These are phyloP conservation scores for Eriocheir sinensis DNA, from an alignment of 1,140 invertebrate species.

Conservation along the genomic window DNA sequence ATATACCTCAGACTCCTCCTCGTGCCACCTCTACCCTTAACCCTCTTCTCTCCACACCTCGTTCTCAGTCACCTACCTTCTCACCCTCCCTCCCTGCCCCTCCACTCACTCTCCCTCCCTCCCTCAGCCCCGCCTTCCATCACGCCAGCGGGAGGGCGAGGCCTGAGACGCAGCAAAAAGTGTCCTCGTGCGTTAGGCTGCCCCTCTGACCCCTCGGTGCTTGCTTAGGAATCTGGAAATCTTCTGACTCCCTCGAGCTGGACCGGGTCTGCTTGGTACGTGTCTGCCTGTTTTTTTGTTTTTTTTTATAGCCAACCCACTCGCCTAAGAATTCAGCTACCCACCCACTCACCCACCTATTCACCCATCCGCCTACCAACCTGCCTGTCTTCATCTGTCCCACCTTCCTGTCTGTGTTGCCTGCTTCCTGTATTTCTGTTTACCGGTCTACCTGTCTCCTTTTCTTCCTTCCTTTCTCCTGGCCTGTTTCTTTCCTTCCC, in stretches of 20 bases:
- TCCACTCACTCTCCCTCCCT: not conserved
- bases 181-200: not conserved
- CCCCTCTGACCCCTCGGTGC: not conserved
- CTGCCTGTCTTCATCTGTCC: no score
- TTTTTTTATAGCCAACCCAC: not conserved
- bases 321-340: not conserved
- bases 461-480: no score
- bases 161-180: not conserved
- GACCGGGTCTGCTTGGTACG: not conserved
- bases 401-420: not conserved
- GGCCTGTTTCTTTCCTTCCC: no score
- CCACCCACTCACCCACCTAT: not conserved
- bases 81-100: not conserved
- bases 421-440: not conserved
- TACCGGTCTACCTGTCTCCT: no score
- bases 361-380: not conserved
- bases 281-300: not conserved
- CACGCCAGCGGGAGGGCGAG: not conserved
- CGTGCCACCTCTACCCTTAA: not conserved
- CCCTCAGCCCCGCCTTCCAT: not conserved
- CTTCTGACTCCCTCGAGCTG: not conserved
- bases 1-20: no score
- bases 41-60: not conserved
- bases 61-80: not conserved
- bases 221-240: slow-evolving; percentile 25